These are phyloP conservation scores for Alviniconcha strummeri DNA, from an alignment of 2,888 invertebrate genomes.

Conservation along the genomic window DNA sequence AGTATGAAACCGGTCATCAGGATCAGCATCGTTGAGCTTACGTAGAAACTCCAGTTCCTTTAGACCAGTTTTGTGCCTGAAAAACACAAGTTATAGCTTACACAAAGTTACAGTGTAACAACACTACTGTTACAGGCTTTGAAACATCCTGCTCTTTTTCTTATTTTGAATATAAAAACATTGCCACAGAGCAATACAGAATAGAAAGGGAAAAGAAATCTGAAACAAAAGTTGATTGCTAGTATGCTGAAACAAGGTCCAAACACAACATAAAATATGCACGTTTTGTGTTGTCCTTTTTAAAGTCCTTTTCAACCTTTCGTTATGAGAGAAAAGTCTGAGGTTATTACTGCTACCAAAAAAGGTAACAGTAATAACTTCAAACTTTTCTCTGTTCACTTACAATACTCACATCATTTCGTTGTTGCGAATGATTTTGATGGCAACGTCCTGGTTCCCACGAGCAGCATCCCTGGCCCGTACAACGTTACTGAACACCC, in stretches of 20 bases:
- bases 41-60: constrained; percentile 96
- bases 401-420: constrained; percentile 91
- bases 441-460: constrained; percentile 92
- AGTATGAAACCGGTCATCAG: constrained; percentile 98
- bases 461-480: constrained; percentile 93
- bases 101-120: too few relatives aligned
- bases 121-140: too few relatives aligned
- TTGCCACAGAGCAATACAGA: too few relatives aligned
- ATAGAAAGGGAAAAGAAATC: too few relatives aligned
- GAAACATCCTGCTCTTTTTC: too few relatives aligned
- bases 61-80: constrained; percentile 97
- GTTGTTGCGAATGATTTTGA: constrained; percentile 98
- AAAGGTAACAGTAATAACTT: too few relatives aligned
- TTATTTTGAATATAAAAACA: too few relatives aligned
- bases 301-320: background rate
- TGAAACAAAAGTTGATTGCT: too few relatives aligned
- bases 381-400: too few relatives aligned
- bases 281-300: too few relatives aligned
- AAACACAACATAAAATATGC: background rate
- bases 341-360: too few relatives aligned
- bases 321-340: background rate
- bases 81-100: constrained; percentile 49
- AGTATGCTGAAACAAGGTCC: constrained; percentile 11
- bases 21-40: constrained; percentile 96
- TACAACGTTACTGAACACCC: constrained; percentile 98